A percentile compares a stretch with the other conserved stretches of the same genome.
Evolutionary conservation across 2,113 vertebrate genomes (phyloP).

Genomic region (Patagioenas fasciata): DNA sequence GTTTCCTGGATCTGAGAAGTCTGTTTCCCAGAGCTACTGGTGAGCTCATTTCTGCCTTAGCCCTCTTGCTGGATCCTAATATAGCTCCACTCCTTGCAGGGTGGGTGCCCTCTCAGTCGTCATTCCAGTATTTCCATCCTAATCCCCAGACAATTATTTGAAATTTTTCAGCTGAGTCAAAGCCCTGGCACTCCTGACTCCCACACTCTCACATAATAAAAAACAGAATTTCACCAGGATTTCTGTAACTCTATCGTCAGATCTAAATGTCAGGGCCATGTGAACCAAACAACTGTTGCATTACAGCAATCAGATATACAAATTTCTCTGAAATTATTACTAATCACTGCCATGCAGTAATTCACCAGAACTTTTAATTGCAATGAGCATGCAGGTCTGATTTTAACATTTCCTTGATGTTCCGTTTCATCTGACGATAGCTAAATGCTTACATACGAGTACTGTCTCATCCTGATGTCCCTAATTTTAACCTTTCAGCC

Average conservation of each 20-base stretch:
- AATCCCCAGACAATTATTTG: slow-evolving; percentile 23
- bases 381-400: neutral
- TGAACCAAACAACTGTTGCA: slow-evolving; percentile 12
- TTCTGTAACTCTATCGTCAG: slow-evolving; percentile 23
- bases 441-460: neutral
- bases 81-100: neutral
- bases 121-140: slow-evolving; percentile 13
- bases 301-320: neutral
- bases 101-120: neutral
- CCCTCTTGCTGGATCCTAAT: neutral
- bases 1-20: neutral
- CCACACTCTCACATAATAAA: neutral
- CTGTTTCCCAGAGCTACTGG: neutral
- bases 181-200: slow-evolving; percentile 7
- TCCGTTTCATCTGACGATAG: neutral
- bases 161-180: slow-evolving; percentile 54
- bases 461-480: neutral
- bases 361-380: neutral
- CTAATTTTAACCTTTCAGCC: neutral
- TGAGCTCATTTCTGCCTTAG: neutral
- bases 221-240: neutral
- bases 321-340: neutral
- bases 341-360: neutral
- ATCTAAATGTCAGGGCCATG: slow-evolving; percentile 36
- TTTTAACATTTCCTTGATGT: neutral